Percentiles rank a stretch among this genome's conserved stretches.
phyloP scores from a whole-genome alignment of 2,797 vertebrate species.

The Podarcis lilfordi region DNA sequence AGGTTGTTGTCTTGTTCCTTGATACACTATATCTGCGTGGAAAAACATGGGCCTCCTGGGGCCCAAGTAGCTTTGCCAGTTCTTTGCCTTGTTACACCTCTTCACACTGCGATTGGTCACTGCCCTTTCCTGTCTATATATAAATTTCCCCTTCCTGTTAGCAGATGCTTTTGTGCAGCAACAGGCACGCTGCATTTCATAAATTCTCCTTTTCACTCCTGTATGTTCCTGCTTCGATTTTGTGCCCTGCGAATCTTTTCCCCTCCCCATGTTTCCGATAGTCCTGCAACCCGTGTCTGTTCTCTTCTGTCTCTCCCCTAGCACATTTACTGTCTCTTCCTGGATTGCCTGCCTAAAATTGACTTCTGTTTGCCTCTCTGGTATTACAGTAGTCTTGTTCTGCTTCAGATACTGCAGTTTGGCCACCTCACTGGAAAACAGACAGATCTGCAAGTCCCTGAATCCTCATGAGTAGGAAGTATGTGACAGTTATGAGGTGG shows the following conservation, averaged over 20 bases:
- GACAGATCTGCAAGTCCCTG: neutral
- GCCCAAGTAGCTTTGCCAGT: neutral
- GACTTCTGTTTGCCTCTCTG: neutral
- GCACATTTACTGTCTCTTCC: neutral
- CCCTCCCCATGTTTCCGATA: neutral
- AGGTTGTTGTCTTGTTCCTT: neutral
- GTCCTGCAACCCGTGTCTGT: neutral
- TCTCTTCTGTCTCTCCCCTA: neutral
- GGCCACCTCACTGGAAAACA: neutral
- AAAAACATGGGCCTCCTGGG: neutral
- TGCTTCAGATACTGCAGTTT: neutral
- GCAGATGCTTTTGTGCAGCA: neutral
- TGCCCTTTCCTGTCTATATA: neutral
- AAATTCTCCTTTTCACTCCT: neutral
- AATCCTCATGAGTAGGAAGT: neutral
- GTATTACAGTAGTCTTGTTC: neutral
- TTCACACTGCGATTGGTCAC: neutral
- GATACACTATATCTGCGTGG: neutral
- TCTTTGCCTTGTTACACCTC: neutral
- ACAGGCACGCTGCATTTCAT: neutral
- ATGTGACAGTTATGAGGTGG: neutral
- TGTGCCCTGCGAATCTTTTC: neutral
- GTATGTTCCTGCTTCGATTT: neutral
- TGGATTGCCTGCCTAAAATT: neutral
- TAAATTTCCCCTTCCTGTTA: neutral